A percentile compares a stretch with the other conserved stretches of the same genome.
Conservation (phyloP, 2,113 vertebrate species). For the Misgurnus anguillicaudatus region DNA sequence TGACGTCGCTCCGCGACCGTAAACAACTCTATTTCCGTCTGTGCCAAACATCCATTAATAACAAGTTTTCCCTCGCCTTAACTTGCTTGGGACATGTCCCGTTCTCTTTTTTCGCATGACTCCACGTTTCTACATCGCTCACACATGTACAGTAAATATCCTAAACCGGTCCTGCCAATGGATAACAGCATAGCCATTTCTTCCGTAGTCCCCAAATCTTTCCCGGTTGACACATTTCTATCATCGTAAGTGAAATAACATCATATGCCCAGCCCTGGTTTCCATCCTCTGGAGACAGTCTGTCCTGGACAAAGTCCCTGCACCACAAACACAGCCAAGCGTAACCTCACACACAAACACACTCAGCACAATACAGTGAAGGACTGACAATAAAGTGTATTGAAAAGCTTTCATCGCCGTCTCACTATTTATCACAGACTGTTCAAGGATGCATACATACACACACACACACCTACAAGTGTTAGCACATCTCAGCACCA, state of each 20-base stretch:
- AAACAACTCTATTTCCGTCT: neutral
- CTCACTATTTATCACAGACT: constrained; percentile 23
- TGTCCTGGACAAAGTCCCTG: constrained; percentile 44
- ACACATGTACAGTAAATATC: neutral
- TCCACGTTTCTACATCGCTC: neutral
- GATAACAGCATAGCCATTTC: neutral
- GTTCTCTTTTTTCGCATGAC: neutral
- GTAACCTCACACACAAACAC: constrained; percentile 31
- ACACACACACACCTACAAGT: constrained; percentile 23
- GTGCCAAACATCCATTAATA: constrained; percentile 10
- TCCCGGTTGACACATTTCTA: neutral
- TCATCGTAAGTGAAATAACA: neutral
- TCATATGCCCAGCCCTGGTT: constrained; percentile 2
- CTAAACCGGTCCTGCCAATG: neutral
- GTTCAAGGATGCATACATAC: constrained; percentile 49
- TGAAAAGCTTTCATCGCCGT: constrained; percentile 36
- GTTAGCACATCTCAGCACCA: constrained; percentile 50
- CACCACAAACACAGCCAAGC: constrained; percentile 38
- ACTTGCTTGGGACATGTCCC: constrained; percentile 28
- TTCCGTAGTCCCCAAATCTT: neutral
- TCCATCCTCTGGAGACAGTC: constrained; percentile 27
- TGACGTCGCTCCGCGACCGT: neutral
- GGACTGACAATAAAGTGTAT: constrained; percentile 17
- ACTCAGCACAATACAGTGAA: constrained; percentile 13
- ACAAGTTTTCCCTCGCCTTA: constrained; percentile 19